Evolutionary conservation across 2,797 vertebrate species (phyloP), one percentile per base, ranked within the genome.

Genomic region (Rhinichthys osculus): DNA sequence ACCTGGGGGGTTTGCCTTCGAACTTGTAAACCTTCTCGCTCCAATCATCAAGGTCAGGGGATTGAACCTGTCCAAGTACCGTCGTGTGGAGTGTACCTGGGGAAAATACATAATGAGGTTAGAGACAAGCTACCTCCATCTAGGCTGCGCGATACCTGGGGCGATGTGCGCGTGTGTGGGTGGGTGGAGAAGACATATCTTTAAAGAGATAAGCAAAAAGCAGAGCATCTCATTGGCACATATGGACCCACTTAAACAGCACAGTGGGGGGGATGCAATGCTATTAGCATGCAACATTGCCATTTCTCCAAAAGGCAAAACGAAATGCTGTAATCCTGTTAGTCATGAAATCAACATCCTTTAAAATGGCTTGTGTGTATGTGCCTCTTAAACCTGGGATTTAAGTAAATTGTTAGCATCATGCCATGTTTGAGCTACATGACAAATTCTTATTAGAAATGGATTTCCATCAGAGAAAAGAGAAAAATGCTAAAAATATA

Each of bases 21-120:
- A 96, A 95, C 72, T 93, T 94, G 93, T 97, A 98, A 87, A 94
- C 93, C 93, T 97, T 98, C 91, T 87, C 92, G 74, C 96, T 97
- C 97, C 97, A 98, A 78, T 98, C 97, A 82, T 98, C 97, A 40
- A 94, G 95, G 90, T 98, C 97, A 52, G 96, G 97, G n/a, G 96
- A 96, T 87, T 86, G 94, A 89, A 98, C 94, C 86, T 94, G 94
- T 88, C 97, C 97, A 80, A 98, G 94, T 8, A 91, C 81, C 5
- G 95, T 96, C 0, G 87, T 93, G 47, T 95, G 96, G 78, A 97
- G 94, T 80, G 95, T 88, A 90, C 96, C 97, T 98, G 90, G 70
- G 90, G 86, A 90, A 70, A 64, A 89, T 76, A 50, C 86, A 87
- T 74, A 83, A 88, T 89, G 87, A 89, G 90, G 85, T 92, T 67